Percentiles rank a stretch among this genome's conserved stretches.
Evolutionary conservation across 2,797 vertebrate genomes (phyloP).

Genomic region (Pogonophryne albipinna): DNA sequence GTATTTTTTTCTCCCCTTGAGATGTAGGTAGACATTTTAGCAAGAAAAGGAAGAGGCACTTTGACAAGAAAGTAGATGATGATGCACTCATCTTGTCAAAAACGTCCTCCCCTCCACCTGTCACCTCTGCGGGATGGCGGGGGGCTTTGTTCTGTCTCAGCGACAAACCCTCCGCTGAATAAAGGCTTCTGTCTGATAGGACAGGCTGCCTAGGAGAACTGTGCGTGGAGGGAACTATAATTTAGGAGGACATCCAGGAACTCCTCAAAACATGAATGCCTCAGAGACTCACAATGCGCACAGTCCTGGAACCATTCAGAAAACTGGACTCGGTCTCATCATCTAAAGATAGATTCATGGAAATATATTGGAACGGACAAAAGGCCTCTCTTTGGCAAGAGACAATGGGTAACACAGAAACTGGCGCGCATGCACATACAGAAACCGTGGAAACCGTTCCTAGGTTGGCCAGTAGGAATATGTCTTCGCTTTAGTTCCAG

Average conservation of each 20-base stretch:
- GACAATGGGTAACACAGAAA: conserved; percentile 57
- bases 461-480: conserved; percentile 67
- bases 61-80: conserved; percentile 52
- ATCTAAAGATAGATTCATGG: conserved; percentile 72
- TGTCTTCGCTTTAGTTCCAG: conserved; percentile 67
- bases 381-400: conserved; percentile 73
- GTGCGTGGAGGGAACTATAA: conserved; percentile 44
- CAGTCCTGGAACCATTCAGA: conserved; percentile 70
- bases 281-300: conserved; percentile 58
- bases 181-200: conserved; percentile 55
- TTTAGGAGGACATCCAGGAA: conserved; percentile 57
- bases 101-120: conserved; percentile 52
- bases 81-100: conserved; percentile 44
- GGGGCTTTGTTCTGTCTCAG: conserved; percentile 61
- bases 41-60: conserved; percentile 20
- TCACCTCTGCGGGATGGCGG: conserved; percentile 55
- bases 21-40: conserved; percentile 4
- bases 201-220: conserved; percentile 43
- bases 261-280: conserved; percentile 61
- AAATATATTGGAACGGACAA: conserved; percentile 71
- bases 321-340: conserved; percentile 56
- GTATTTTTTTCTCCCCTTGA: conserved; percentile 5
- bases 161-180: conserved; percentile 41
- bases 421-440: conserved; percentile 46
- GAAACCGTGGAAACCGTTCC: conserved; percentile 51